phyloP scores from a whole-genome alignment of 2,797 vertebrate species.

The Novumbra hubbsi region DNA sequence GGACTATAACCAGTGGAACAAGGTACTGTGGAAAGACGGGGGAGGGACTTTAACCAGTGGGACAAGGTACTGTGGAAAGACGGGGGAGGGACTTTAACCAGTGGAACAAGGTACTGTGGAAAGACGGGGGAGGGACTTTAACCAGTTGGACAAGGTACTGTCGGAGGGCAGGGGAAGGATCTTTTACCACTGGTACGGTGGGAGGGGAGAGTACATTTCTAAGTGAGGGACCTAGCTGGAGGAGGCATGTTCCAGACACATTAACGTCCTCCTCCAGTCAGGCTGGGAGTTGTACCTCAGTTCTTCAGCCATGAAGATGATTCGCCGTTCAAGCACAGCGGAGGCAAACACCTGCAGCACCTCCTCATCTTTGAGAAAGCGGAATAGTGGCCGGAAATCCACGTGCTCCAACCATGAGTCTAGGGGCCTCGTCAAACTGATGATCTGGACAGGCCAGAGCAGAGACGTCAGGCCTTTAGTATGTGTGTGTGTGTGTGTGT shows the following conservation, averaged over 20 bases:
- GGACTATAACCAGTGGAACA: no score
- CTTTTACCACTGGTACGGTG: no score
- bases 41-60: no score
- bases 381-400: conserved; percentile 76
- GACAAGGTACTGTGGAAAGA: no score
- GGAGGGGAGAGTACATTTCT: no score
- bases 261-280: not conserved
- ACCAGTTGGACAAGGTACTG: no score
- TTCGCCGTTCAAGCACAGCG: conserved; percentile 72
- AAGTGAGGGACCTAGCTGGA: not conserved
- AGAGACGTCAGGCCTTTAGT: not conserved
- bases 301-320: conserved; percentile 79
- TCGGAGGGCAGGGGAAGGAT: no score
- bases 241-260: not conserved
- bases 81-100: no score
- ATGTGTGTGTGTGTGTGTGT: not conserved
- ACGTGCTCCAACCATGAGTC: conserved; percentile 84
- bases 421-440: conserved; percentile 77
- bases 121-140: no score
- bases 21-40: no score
- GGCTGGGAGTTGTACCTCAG: conserved; percentile 49
- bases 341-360: conserved; percentile 81
- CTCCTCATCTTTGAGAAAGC: conserved; percentile 66
- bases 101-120: no score
- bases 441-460: conserved; percentile 64